Evolutionary conservation across 2,797 vertebrate species (phyloP).

Genomic region (Enteromius afrohamiltoni): DNA sequence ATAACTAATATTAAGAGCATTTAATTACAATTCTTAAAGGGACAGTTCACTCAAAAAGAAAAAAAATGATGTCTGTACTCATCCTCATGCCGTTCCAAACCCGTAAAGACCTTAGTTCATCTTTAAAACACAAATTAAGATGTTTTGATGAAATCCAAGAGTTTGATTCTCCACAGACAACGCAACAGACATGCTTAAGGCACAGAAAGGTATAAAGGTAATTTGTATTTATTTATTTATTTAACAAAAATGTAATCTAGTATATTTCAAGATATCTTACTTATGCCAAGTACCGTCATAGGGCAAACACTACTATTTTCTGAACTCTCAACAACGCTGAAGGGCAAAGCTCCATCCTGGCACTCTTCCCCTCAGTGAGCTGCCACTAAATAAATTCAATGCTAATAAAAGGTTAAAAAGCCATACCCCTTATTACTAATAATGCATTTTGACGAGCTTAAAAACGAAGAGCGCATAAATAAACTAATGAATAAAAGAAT

Average conservation of each 20-base stretch:
- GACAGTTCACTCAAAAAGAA: too few species aligned
- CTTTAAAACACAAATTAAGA: too few species aligned
- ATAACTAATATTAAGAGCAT: too few species aligned
- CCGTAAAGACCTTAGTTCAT: too few species aligned
- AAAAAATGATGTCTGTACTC: too few species aligned
- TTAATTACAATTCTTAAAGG: too few species aligned
- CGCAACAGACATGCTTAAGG: not conserved
- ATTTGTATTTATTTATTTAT: too few species aligned
- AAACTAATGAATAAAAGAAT: slow-evolving; percentile 7
- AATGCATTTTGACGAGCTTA: not conserved
- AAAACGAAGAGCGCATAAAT: slow-evolving; percentile 33
- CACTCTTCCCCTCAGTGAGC: not conserved
- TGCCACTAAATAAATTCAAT: slow-evolving; percentile 4
- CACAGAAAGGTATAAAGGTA: not conserved
- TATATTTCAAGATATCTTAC: not conserved
- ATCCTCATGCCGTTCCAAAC: too few species aligned
- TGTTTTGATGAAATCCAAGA: too few species aligned
- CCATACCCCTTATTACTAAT: slow-evolving; percentile 11
- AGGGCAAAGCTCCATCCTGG: slow-evolving; percentile 13
- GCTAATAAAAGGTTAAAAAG: not conserved
- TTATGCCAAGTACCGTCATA: not conserved
- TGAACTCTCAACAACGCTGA: not conserved
- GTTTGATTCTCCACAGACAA: not conserved
- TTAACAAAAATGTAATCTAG: not conserved
- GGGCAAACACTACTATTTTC: not conserved